Conservation (phyloP, 2,888 invertebrate genomes). For the Apotomis turbidana region DNA sequence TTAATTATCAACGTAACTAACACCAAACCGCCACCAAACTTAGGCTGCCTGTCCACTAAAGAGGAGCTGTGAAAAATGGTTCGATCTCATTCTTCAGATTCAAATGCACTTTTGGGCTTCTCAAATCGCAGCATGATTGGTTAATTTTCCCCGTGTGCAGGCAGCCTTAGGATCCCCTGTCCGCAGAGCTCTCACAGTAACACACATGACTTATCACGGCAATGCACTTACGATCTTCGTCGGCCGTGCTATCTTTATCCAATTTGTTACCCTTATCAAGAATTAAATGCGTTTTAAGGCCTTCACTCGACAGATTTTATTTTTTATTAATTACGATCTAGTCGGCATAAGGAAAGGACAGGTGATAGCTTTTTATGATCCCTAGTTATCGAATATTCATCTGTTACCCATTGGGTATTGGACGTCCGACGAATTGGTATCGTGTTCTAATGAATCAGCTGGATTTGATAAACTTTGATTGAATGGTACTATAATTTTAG, state of each 20-base stretch:
- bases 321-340: conserved; percentile 78
- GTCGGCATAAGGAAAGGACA: conserved; percentile 65
- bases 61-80: too few relatives aligned
- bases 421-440: conserved; percentile 51
- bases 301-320: conserved; percentile 68
- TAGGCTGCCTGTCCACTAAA: too few relatives aligned
- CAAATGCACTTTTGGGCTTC: too few relatives aligned
- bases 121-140: too few relatives aligned
- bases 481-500: conserved; percentile 28
- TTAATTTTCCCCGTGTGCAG: too few relatives aligned
- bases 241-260: conserved; percentile 80
- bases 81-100: too few relatives aligned
- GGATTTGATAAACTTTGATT: conserved; percentile 46
- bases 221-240: conserved; percentile 83
- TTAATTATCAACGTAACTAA: too few relatives aligned
- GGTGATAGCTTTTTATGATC: conserved; percentile 78
- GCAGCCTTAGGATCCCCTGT: conserved; percentile 42
- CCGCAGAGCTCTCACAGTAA: conserved; percentile 56
- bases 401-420: conserved; percentile 66
- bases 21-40: too few relatives aligned
- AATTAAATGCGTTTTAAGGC: conserved; percentile 83
- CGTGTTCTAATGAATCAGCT: conserved; percentile 51
- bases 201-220: conserved; percentile 76
- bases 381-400: conserved; percentile 73
- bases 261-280: conserved; percentile 84